Base-by-base conservation (phyloP, 2,113 vertebrate genomes). In the Rhinoptilus africanus region DNA sequence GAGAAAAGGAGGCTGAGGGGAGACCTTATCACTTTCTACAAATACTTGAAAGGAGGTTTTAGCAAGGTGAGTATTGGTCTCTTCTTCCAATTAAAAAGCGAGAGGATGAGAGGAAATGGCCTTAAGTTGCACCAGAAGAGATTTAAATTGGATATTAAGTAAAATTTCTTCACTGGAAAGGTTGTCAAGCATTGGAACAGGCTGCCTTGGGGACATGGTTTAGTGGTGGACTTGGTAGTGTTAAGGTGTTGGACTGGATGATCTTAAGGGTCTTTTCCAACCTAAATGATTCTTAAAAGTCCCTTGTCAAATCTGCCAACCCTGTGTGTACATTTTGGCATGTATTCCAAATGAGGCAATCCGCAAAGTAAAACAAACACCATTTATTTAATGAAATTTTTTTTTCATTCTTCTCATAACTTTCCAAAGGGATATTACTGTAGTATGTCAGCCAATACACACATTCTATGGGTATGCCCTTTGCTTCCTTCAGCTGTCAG, bases 401-500 rank as follows among this genome's bases (percentile, higher is more conserved):
- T 9, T 71, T 69, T 12, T 6, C 1, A 43, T 60, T 45, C 34
- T 67, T 27, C 10, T 13, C 20, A 62, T 63, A 41, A 18, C 69
- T 82, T 69, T 75, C 20, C 10, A 34, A 22, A 63, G 11, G 19
- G 18, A 41, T 84, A 41, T 41, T 63, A 19, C 10, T 88, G 30
- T 59, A 64, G 10, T 23, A 22, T 41, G 22, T 28, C 7, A 47
- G 22, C 11, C 34, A 50, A 51, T 51, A 28, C 8, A 41, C 21
- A 26, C 4, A 26, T 67, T 67, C 24, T 62, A 0, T 35, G 7
- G 23, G 30, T 39, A 47, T 0, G 8, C 3, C 13, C 8, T 23
- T 57, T 68, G 27, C 67, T 39, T 62, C 4, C 28, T 59, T 37
- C 18, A 17, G 17, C 23, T 76, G 27, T 32, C 14, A 32, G 45